These are phyloP conservation scores for Astyanax mexicanus DNA, from an alignment of 2,797 vertebrate genomes.

Conservation along the genomic window DNA sequence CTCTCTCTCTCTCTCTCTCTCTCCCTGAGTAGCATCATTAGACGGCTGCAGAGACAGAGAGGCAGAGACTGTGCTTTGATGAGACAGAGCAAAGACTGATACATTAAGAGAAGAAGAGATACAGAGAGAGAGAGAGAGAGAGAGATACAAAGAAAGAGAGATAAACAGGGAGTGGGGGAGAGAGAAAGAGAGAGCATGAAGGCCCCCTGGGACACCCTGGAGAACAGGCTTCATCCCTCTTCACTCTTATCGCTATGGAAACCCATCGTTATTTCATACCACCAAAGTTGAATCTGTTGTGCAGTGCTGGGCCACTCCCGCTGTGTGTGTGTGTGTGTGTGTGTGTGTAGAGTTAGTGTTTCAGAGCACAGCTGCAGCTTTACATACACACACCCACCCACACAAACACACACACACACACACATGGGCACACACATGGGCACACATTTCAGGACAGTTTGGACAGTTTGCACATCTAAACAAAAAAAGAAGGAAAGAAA, in stretches of 20 bases:
- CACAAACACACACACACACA: background rate
- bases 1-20: background rate
- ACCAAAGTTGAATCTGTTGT: slow-evolving; percentile 61
- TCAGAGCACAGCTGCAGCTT: background rate
- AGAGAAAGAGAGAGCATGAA: background rate
- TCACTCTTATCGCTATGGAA: slow-evolving; percentile 71
- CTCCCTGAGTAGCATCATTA: slow-evolving; percentile 4
- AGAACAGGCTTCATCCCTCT: slow-evolving; percentile 64
- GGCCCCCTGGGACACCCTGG: slow-evolving; percentile 28
- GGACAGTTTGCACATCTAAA: no score
- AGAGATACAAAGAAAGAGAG: background rate
- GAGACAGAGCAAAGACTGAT: slow-evolving; percentile 68
- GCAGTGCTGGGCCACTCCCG: slow-evolving; percentile 44
- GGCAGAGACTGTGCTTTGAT: slow-evolving; percentile 68
- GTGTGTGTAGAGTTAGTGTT: background rate
- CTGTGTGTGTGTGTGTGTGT: slow-evolving; percentile 2
- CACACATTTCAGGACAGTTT: no score
- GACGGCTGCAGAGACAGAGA: slow-evolving; percentile 8
- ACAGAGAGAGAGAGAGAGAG: slow-evolving; percentile 15
- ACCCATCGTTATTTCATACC: slow-evolving; percentile 75
- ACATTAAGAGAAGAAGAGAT: slow-evolving; percentile 66
- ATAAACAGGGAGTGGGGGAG: background rate
- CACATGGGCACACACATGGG: no score
- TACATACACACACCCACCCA: background rate
- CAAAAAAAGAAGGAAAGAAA: no score